Evolutionary conservation across 2,113 vertebrate species (phyloP).

Genomic region (Scomber scombrus): DNA sequence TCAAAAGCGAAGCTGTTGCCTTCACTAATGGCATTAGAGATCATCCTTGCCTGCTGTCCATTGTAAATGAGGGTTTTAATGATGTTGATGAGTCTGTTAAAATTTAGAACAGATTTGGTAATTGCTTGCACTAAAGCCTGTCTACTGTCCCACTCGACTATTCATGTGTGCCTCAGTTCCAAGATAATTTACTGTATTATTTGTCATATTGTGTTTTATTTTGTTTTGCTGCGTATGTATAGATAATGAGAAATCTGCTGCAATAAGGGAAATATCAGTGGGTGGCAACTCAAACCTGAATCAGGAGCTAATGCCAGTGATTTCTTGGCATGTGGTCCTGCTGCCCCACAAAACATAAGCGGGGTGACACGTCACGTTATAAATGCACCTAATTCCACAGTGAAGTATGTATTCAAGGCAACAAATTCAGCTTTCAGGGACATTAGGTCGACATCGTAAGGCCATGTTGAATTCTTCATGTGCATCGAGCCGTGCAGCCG

Average conservation of each 20-base stretch:
- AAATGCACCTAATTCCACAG: constrained; percentile 36
- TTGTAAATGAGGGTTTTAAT: constrained; percentile 67
- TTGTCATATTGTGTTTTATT: constrained; percentile 42
- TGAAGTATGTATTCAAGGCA: constrained; percentile 25
- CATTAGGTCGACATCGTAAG: constrained; percentile 45
- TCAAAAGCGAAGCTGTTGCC: constrained; percentile 60
- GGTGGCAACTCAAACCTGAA: neutral
- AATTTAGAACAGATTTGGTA: constrained; percentile 57
- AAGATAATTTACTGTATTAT: constrained; percentile 46
- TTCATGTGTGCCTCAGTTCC: constrained; percentile 46
- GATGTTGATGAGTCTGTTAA: constrained; percentile 65
- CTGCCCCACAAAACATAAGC: neutral
- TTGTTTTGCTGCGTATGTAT: neutral
- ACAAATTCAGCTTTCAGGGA: constrained; percentile 32
- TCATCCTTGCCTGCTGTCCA: constrained; percentile 68
- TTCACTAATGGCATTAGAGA: constrained; percentile 70
- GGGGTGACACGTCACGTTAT: neutral
- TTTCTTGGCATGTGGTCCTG: neutral
- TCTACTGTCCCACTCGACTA: constrained; percentile 48
- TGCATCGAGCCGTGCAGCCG: constrained; percentile 56
- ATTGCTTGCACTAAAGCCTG: constrained; percentile 53
- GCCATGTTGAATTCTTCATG: constrained; percentile 59
- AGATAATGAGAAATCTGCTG: constrained; percentile 10
- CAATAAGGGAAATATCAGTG: constrained; percentile 17
- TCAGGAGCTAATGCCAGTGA: constrained; percentile 2